A percentile compares a stretch with the other conserved stretches of the same genome.
Evolutionary conservation across 2,888 invertebrate genomes (phyloP).

Genomic region (Scaptomyza caliginosa): DNA sequence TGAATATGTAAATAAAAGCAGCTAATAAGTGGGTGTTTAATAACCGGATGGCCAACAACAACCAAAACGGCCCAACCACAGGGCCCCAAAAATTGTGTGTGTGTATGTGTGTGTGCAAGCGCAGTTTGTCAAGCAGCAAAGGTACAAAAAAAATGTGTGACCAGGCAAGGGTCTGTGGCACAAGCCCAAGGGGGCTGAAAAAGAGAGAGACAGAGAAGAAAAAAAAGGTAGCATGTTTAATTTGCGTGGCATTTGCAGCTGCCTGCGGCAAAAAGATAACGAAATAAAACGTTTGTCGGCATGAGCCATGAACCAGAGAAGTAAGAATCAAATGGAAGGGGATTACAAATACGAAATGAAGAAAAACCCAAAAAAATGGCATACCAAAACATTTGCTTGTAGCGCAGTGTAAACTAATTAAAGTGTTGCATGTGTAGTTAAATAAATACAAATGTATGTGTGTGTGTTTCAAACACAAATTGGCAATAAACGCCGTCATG

Average conservation of each 20-base stretch:
- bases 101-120: conserved; percentile 27
- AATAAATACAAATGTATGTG: conserved; percentile 9
- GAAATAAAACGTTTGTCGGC: conserved; percentile 80
- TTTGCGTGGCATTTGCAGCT: conserved; percentile 82
- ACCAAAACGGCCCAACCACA: conserved; percentile 17
- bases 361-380: conserved; percentile 22
- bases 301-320: background rate
- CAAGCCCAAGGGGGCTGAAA: conserved; percentile 10
- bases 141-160: conserved; percentile 56
- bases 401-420: conserved; percentile 77
- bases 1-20: conserved; percentile 81
- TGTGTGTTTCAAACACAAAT: conserved; percentile 22
- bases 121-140: conserved; percentile 71
- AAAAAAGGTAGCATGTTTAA: conserved; percentile 81
- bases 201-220: background rate
- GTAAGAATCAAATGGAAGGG: background rate
- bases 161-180: conserved; percentile 25
- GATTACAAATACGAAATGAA: conserved; percentile 1
- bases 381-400: conserved; percentile 39
- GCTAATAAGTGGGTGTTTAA: conserved; percentile 83
- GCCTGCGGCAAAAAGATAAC: conserved; percentile 83
- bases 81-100: conserved; percentile 29
- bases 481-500: conserved; percentile 45
- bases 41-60: conserved; percentile 70
- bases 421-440: conserved; percentile 40